Evolutionary conservation across 2,888 invertebrate genomes (phyloP).

Genomic region (Drosophila borborema): DNA sequence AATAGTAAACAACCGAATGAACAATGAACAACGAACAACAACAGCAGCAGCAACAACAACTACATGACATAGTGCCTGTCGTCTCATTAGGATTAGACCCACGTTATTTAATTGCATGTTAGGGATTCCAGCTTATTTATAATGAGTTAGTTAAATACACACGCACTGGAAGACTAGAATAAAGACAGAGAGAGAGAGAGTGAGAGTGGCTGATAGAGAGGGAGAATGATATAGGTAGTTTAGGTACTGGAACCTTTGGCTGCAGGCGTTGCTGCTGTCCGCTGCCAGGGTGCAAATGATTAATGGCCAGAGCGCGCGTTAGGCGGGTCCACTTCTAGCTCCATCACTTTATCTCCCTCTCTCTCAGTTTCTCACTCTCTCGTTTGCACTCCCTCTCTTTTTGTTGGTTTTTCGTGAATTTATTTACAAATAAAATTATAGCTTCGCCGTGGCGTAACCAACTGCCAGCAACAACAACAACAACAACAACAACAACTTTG

Average conservation of each 20-base stretch:
- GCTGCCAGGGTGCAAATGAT: constrained; percentile 66
- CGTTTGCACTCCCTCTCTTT: not conserved
- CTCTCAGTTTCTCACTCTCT: not conserved
- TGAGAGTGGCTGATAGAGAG: not conserved
- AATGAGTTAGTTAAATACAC: constrained; percentile 81
- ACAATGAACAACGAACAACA: constrained; percentile 31
- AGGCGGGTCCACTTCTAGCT: constrained; percentile 57
- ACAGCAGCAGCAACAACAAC: constrained; percentile 28
- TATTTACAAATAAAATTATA: constrained; percentile 79
- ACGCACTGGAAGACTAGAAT: constrained; percentile 46
- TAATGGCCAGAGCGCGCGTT: constrained; percentile 70
- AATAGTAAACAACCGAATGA: constrained; percentile 40
- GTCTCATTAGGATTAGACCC: constrained; percentile 81
- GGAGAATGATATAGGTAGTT: not conserved
- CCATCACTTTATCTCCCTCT: constrained; percentile 2
- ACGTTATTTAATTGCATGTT: constrained; percentile 81
- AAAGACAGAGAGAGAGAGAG: not conserved
- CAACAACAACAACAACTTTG: constrained; percentile 33
- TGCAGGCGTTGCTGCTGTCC: constrained; percentile 66
- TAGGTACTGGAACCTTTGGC: constrained; percentile 21
- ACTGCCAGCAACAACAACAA: constrained; percentile 39
- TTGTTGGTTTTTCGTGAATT: constrained; percentile 79
- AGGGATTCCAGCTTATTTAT: constrained; percentile 80
- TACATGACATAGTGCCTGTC: constrained; percentile 80
- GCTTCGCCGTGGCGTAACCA: constrained; percentile 43